A percentile compares a stretch with the other conserved stretches of the same genome.
phyloP scores from a whole-genome alignment of 1,140 invertebrate genomes.

The Spodoptera frugiperda region DNA sequence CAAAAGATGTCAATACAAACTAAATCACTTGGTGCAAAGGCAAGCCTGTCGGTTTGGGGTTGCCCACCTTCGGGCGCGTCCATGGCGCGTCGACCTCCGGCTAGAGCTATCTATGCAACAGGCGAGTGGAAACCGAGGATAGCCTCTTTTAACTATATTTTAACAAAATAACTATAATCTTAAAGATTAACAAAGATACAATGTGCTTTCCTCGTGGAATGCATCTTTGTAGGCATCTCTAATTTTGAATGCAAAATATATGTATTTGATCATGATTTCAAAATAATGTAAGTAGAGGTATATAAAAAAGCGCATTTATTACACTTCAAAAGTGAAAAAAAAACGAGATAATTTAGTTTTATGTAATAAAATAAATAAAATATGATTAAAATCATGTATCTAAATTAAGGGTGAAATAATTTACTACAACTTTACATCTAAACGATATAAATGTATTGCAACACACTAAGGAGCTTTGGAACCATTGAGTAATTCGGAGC shows the following conservation, averaged over 20 bases:
- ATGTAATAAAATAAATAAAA: constrained; percentile 83
- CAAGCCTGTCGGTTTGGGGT: constrained; percentile 82
- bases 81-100: constrained; percentile 54
- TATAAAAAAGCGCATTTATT: constrained; percentile 83
- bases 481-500: constrained; percentile 75
- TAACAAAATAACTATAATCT: constrained; percentile 76
- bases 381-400: constrained; percentile 79
- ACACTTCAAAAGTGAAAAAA: constrained; percentile 82
- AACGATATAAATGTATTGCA: constrained; percentile 85
- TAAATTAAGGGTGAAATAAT: constrained; percentile 84
- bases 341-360: constrained; percentile 79
- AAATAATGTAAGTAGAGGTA: constrained; percentile 82
- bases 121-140: constrained; percentile 79
- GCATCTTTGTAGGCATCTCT: constrained; percentile 75
- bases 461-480: constrained; percentile 84
- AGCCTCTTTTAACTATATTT: constrained; percentile 76
- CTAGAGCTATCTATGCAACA: constrained; percentile 74
- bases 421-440: constrained; percentile 85
- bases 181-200: constrained; percentile 74
- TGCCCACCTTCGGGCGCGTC: constrained; percentile 53
- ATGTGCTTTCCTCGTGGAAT: constrained; percentile 76
- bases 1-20: constrained; percentile 86
- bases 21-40: constrained; percentile 87
- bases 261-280: constrained; percentile 84
- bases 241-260: constrained; percentile 75